Evolutionary conservation across 2,113 vertebrate species (phyloP).

Genomic region (Chaetorhynchus papuensis): DNA sequence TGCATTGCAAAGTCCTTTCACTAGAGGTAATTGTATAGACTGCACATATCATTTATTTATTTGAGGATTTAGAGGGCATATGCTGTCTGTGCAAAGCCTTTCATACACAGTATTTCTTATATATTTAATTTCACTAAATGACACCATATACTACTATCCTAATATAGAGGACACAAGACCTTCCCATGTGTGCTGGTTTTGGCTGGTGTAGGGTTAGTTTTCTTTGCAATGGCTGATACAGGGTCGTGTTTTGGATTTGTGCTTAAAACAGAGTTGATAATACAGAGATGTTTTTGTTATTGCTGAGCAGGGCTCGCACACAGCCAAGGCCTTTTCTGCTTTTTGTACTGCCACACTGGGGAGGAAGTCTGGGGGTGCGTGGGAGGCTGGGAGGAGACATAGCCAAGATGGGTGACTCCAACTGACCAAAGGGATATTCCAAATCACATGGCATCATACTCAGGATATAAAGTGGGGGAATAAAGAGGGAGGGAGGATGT

Average conservation of each 20-base stretch:
- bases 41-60: neutral
- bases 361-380: neutral
- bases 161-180: neutral
- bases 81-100: neutral
- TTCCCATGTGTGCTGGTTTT: neutral
- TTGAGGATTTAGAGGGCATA: neutral
- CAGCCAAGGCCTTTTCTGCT: neutral
- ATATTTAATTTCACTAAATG: neutral
- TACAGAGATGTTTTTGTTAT: neutral
- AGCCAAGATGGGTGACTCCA: neutral
- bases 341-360: rapidly evolving
- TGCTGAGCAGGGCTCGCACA: neutral
- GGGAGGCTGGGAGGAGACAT: neutral
- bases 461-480: neutral
- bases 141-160: neutral
- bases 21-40: neutral
- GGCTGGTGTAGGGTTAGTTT: neutral
- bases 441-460: neutral
- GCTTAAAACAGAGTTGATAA: neutral
- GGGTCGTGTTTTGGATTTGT: neutral
- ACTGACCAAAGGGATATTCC: neutral
- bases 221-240: neutral
- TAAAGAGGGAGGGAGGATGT: neutral
- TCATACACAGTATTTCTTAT: neutral
- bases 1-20: neutral